Percentiles rank a stretch among this genome's conserved stretches.
phyloP scores from a whole-genome alignment of 1,140 invertebrate species.

The Pseudomyrmex concolor region DNA sequence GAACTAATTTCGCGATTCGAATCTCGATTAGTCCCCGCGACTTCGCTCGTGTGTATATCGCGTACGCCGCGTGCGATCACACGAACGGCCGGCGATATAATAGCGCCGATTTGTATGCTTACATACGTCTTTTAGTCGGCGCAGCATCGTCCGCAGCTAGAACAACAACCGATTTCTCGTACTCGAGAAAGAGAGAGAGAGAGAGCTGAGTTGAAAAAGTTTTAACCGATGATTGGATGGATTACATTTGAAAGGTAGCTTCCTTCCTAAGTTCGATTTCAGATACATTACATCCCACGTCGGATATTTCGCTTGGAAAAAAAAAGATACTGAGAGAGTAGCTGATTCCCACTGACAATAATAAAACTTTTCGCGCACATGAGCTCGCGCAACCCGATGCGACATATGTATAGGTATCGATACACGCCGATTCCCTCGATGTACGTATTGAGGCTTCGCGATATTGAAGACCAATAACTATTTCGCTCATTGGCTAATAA shows the following conservation, averaged over 20 bases:
- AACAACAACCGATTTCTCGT: background rate
- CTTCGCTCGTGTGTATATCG: conserved; percentile 26
- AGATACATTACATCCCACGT: background rate
- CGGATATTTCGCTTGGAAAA: background rate
- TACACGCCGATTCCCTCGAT: too few relatives aligned
- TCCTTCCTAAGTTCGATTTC: background rate
- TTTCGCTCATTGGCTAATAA: background rate
- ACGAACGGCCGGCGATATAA: background rate
- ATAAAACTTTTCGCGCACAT: too few relatives aligned
- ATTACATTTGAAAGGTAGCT: background rate
- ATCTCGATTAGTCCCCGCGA: conserved; percentile 68
- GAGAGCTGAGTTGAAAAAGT: conserved; percentile 17
- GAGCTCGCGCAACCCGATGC: too few relatives aligned
- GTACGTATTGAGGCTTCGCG: too few relatives aligned
- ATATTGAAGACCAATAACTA: too few relatives aligned
- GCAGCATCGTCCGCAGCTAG: background rate
- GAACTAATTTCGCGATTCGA: conserved; percentile 76
- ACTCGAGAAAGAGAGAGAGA: background rate
- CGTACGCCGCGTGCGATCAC: conserved; percentile 23
- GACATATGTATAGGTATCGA: too few relatives aligned
- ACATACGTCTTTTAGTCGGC: conserved; percentile 27
- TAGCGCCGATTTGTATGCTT: conserved; percentile 46
- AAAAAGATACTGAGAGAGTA: too few relatives aligned
- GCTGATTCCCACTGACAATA: too few relatives aligned
- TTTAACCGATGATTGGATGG: background rate